phyloP scores from a whole-genome alignment of 2,113 vertebrate species.

The Carettochelys insculpta region DNA sequence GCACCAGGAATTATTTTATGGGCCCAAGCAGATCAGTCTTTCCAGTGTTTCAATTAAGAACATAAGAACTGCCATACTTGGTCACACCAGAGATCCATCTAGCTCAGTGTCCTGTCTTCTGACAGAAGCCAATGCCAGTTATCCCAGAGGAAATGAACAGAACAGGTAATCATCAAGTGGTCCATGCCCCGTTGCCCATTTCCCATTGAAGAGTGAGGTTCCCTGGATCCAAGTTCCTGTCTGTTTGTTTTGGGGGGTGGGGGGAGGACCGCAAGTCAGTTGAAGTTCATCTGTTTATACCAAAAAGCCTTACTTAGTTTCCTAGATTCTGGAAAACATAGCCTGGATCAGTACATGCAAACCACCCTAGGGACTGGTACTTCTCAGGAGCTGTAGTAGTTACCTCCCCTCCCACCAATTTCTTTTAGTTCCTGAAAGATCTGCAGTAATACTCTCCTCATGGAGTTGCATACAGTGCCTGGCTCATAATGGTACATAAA shows the following conservation, averaged over 20 bases:
- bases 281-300: background rate
- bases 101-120: no score
- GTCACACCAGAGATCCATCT: no score
- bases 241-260: no score
- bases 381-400: background rate
- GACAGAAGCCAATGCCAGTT: no score
- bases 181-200: no score
- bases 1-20: background rate
- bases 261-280: background rate
- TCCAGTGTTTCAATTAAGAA: background rate
- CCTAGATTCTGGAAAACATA: background rate
- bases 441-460: background rate
- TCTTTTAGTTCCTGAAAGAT: background rate
- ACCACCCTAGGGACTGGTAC: no score
- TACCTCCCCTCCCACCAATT: background rate
- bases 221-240: background rate
- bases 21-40: background rate
- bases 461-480: background rate
- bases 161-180: no score
- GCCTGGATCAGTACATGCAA: background rate
- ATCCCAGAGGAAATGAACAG: no score
- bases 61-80: no score
- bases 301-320: background rate
- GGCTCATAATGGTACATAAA: background rate
- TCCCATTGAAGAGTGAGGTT: background rate